phyloP scores from a whole-genome alignment of 2,888 invertebrate genomes.

The Ormyrus nitidulus region DNA sequence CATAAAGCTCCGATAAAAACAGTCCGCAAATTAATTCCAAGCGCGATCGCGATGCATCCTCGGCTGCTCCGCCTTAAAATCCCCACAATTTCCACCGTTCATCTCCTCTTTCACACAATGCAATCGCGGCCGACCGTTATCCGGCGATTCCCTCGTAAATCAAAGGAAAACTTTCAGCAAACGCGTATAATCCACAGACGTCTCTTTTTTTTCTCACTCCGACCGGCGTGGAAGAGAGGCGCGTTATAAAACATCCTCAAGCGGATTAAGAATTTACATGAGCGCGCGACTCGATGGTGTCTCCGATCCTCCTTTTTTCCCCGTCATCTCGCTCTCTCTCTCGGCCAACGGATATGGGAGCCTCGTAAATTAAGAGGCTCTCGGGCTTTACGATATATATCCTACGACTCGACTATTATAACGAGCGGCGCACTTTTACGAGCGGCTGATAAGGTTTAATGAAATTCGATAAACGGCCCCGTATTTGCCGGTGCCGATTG shows the following conservation, averaged over 20 bases:
- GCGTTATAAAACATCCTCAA: slow-evolving; percentile 12
- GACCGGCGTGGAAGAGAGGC: not conserved
- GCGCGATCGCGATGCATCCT: no score
- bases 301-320: slow-evolving; percentile 6
- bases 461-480: slow-evolving; percentile 2
- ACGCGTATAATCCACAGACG: no score
- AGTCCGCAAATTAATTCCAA: no score
- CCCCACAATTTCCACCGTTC: no score
- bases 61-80: no score
- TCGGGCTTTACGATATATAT: slow-evolving; percentile 21
- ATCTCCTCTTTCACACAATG: no score
- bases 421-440: not conserved
- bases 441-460: not conserved
- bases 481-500: not conserved
- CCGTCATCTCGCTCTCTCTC: not conserved
- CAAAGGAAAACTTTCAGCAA: no score
- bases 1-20: no score
- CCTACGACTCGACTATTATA: slow-evolving; percentile 29
- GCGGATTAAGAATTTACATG: slow-evolving; percentile 38
- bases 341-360: not conserved
- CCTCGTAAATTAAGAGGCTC: slow-evolving; percentile 34
- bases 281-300: slow-evolving; percentile 8
- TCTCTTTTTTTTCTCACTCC: not conserved
- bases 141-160: no score
- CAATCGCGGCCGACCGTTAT: no score